Conservation (phyloP, 2,888 invertebrate genomes). For the Pterostichus niger region DNA sequence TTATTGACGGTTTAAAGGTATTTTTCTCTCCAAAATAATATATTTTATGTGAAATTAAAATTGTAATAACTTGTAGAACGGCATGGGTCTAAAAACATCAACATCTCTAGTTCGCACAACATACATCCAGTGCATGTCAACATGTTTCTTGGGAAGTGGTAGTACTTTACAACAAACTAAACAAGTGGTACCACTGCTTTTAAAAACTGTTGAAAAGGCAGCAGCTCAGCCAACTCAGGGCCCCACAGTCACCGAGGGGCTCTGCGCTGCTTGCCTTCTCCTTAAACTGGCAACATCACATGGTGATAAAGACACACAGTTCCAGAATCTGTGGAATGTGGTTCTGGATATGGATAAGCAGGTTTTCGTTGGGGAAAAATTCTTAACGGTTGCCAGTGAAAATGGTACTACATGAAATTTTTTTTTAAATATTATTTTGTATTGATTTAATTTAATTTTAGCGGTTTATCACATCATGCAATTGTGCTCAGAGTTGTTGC, state of each 20-base stretch:
- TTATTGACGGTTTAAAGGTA: slow-evolving; percentile 83
- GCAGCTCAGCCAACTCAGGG: slow-evolving; percentile 86
- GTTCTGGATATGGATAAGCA: slow-evolving; percentile 88
- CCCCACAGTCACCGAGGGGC: slow-evolving; percentile 84
- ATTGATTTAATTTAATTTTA: slow-evolving; percentile 71
- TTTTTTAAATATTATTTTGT: slow-evolving; percentile 12
- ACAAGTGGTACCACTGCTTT: slow-evolving; percentile 82
- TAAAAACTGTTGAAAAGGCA: slow-evolving; percentile 88
- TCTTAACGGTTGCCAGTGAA: slow-evolving; percentile 84
- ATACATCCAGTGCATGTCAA: slow-evolving; percentile 87
- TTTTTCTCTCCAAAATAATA: no score
- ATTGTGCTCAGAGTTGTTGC: slow-evolving; percentile 85
- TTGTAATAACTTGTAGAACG: slow-evolving; percentile 80
- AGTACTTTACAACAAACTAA: slow-evolving; percentile 77
- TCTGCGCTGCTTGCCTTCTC: slow-evolving; percentile 84
- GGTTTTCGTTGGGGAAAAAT: slow-evolving; percentile 90
- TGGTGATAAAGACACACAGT: slow-evolving; percentile 77
- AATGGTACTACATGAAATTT: slow-evolving; percentile 78
- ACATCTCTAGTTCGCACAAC: slow-evolving; percentile 88
- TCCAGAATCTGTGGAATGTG: slow-evolving; percentile 83
- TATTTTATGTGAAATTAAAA: not conserved
- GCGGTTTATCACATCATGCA: slow-evolving; percentile 85
- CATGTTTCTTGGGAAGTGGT: slow-evolving; percentile 79
- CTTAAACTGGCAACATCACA: slow-evolving; percentile 81
- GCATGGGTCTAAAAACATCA: slow-evolving; percentile 86